Base-by-base conservation (phyloP, 2,797 vertebrate genomes). In the Rhodeus uyekii region DNA sequence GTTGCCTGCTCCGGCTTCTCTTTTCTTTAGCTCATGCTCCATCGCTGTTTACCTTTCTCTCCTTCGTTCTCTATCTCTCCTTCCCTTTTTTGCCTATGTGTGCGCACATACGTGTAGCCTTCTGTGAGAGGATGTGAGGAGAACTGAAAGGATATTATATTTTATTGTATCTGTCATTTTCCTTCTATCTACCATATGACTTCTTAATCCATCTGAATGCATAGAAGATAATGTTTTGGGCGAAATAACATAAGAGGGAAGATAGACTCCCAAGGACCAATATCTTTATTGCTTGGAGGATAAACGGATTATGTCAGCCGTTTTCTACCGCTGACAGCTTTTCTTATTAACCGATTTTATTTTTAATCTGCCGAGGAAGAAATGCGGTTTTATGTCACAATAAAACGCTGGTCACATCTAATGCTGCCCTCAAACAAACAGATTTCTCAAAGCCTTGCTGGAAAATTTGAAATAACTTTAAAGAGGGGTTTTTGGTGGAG, bases 271-370 rank as follows among this genome's bases (percentile, higher is more conserved):
- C 98, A 98, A 98, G 98, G 98, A 99, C 98, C 97, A 99, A 97
- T 99, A 99, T 99, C 98, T 99, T 99, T 98, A 99, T 99, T 99
- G 98, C 98, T 99, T 94, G 96, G 96, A 98, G 98, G 98, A 99
- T 99, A 99, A 99, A 99, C 98, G 97, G 98, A 99, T 99, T 99
- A 99, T 99, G 97, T 98, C 98, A 98, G 96, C 97, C 97, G 97
- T 99, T 99, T 99, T 99, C 97, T 99, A 97, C 98, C 96, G 97
- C 98, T 99, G 98, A 99, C 98, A 99, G 98, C 97, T 99, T 99
- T 99, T 99, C 98, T 99, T 99, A 99, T 99, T 99, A 99, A 99
- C 97, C 97, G 97, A 98, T 99, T 99, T 99, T 99, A 98, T 98
- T 99, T 99, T 99, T 99, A 99, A 99, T 99, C 98, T 99, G 97